A percentile compares a stretch with the other conserved stretches of the same genome.
phyloP scores from a whole-genome alignment of 1,140 invertebrate genomes.

The Dendroctonus valens region DNA sequence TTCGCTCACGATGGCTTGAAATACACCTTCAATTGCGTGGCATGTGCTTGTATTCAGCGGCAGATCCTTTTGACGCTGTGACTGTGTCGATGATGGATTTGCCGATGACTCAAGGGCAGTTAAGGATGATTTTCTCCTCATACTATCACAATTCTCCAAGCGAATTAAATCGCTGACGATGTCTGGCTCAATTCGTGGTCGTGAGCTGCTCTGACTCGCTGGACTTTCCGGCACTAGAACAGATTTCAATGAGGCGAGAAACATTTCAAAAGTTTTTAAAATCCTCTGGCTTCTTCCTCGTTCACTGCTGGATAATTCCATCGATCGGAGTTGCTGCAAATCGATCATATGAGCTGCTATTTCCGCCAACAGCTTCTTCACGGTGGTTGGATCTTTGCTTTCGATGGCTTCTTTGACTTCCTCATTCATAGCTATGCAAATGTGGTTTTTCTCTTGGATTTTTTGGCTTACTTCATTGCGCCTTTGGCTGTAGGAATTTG shows the following conservation, averaged over 20 bases:
- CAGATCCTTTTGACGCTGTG: too few species aligned
- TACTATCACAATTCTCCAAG: not conserved
- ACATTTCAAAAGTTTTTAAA: constrained; percentile 21
- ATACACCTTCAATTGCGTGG: not conserved
- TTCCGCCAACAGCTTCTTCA: constrained; percentile 7
- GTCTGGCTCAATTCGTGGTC: not conserved
- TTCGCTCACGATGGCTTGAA: constrained; percentile 9
- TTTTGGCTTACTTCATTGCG: not conserved
- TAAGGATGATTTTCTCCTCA: too few species aligned
- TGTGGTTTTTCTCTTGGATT: constrained; percentile 17
- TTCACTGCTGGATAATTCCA: not conserved
- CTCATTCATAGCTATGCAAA: constrained; percentile 17
- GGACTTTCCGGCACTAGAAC: not conserved
- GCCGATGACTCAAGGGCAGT: too few species aligned
- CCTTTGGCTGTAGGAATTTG: not conserved
- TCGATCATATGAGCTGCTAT: constrained; percentile 20
- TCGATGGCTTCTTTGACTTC: constrained; percentile 7
- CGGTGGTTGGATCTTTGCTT: not conserved
- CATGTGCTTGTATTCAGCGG: too few species aligned
- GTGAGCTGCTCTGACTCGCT: too few species aligned
- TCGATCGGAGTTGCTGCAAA: constrained; percentile 9
- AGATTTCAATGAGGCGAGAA: constrained; percentile 19
- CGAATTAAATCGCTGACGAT: constrained; percentile 4
- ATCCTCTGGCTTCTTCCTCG: constrained; percentile 5
- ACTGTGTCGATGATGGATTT: too few species aligned